Base-by-base conservation (phyloP, 2,888 invertebrate species). In the Meiosimyza platycephala region DNA sequence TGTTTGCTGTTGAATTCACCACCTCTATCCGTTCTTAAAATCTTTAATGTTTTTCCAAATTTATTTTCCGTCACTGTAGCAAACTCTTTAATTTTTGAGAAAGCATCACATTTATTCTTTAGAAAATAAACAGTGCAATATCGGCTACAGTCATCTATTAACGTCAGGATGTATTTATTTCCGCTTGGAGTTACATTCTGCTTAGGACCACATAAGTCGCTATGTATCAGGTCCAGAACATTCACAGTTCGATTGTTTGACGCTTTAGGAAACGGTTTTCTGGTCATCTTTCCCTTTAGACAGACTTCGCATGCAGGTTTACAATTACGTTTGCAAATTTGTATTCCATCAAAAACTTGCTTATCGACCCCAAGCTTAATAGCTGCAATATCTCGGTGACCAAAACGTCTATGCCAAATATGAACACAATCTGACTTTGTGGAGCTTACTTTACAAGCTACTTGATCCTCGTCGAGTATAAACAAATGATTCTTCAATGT, bases 171-270 rank as follows among this genome's bases (percentile, higher is more conserved):
- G n/a, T 59, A 69, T 22, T 9, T 50, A 18, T 51, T 60, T 48
- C 60, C 50, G 48, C 59, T 59, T 11, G 69, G 59, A 28, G 65
- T 55, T 22, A 54, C 40, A 16, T 63, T n/a, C n/a, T n/a, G n/a
- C n/a, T n/a, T n/a, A n/a, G n/a, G n/a, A n/a, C n/a, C n/a, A 16
- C 71, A 71, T 47, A 71, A 33, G 16, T 71, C 63, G 11, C 50
- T 28, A 33, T 55, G 71, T 6, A 54, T 15, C 11, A 63, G 28
- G 13, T 71, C 48, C 47, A 63, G 63, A 13, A 71, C 55, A 6
- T 62, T 48, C 51, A 22, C 9, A 22, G 50, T 48, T 62, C 60
- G 12, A 40, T 22, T 22, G 2, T 22, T 13, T n/a, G 51, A 52
- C 7, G 28, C 51, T 18, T 28, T 71, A 7, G 54, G 63, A 63